Evolutionary conservation across 2,113 vertebrate species (phyloP).

Genomic region (Pangasianodon gigas): DNA sequence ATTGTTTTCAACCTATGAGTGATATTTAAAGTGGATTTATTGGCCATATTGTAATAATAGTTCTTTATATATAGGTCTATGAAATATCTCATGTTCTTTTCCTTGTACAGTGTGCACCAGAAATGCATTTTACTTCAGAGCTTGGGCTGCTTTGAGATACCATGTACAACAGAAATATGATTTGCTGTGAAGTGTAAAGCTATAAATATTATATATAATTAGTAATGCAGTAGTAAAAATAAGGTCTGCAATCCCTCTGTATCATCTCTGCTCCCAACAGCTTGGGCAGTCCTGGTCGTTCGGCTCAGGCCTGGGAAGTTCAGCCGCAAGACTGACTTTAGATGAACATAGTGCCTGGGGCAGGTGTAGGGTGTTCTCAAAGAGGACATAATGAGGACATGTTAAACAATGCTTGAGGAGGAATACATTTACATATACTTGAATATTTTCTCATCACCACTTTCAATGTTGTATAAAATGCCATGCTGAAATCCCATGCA

Average conservation of each 20-base stretch:
- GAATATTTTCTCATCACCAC: conserved; percentile 49
- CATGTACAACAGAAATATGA: neutral
- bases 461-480: conserved; percentile 28
- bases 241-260: neutral
- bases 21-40: neutral
- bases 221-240: neutral
- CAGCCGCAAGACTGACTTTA: conserved; percentile 12
- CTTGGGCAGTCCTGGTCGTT: neutral
- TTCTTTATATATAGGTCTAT: neutral
- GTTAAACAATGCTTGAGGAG: conserved; percentile 54
- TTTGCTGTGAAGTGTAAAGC: neutral
- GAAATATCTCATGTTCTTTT: neutral
- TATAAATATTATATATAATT: neutral
- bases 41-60: neutral
- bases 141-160: neutral
- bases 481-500: conserved; percentile 30
- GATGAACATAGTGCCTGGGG: conserved; percentile 58
- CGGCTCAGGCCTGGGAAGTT: neutral
- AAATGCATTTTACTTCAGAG: neutral
- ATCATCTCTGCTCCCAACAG: neutral
- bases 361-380: conserved; percentile 74
- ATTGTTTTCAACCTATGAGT: neutral
- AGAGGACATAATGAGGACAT: conserved; percentile 73
- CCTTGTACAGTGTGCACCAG: neutral
- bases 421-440: conserved; percentile 59